Conservation (phyloP, 2,888 invertebrate species). For the Pterobdella sp. region DNA sequence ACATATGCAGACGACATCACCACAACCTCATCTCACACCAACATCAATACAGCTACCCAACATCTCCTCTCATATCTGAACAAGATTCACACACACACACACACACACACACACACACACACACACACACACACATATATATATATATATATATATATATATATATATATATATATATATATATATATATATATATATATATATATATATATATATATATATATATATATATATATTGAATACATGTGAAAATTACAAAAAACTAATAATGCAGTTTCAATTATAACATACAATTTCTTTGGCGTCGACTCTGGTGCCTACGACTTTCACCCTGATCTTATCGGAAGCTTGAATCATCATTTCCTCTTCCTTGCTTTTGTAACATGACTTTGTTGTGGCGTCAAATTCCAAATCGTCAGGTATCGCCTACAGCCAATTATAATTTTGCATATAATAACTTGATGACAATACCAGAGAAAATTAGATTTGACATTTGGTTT, state of each 20-base stretch:
- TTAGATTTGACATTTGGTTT: constrained; percentile 17
- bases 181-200: no score
- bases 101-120: no score
- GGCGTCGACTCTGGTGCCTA: constrained; percentile 95
- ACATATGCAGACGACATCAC: no score
- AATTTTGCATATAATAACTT: background rate
- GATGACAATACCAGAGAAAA: background rate
- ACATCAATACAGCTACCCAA: no score
- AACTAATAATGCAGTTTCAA: background rate
- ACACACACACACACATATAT: no score
- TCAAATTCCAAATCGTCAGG: constrained; percentile 99
- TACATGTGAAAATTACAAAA: background rate
- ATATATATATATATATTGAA: no score
- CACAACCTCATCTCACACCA: no score
- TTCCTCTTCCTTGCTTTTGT: constrained; percentile 96
- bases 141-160: no score
- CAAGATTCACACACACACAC: no score
- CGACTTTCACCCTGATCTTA: constrained; percentile 92
- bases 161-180: no score
- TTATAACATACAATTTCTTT: constrained; percentile 81
- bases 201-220: no score
- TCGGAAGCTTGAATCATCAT: constrained; percentile 86
- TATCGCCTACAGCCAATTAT: constrained; percentile 65
- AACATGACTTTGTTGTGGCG: constrained; percentile 91
- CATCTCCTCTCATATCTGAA: no score